phyloP scores from a whole-genome alignment of 1,140 invertebrate species.

The Vanessa atalanta region DNA sequence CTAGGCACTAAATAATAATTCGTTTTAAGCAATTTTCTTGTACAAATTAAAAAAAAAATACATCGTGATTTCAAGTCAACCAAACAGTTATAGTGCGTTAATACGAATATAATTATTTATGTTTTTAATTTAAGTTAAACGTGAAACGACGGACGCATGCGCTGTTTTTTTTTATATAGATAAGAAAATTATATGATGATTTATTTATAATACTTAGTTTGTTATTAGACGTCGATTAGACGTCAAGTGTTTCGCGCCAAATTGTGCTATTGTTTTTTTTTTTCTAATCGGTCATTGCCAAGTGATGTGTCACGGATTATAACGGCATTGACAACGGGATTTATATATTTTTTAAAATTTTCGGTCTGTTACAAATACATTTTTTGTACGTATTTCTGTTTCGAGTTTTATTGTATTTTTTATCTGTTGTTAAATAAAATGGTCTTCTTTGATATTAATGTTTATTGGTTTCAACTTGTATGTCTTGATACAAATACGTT shows the following conservation, averaged over 20 bases:
- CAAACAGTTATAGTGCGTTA: no score
- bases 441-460: not conserved
- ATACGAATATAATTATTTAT: no score
- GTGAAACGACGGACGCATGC: not conserved
- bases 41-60: no score
- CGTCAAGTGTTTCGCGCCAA: constrained; percentile 24
- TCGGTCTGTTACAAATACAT: not conserved
- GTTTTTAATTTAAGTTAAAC: not conserved
- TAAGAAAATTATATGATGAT: constrained; percentile 13
- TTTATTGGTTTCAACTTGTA: not conserved
- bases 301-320: constrained; percentile 14
- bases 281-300: constrained; percentile 17
- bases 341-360: not conserved
- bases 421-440: not conserved
- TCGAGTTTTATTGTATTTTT: not conserved
- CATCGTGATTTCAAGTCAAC: no score
- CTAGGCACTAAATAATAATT: no score
- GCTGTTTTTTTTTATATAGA: constrained; percentile 16
- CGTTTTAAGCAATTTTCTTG: no score
- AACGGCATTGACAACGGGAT: not conserved
- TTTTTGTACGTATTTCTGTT: not conserved
- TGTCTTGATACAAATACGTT: no score
- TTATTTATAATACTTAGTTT: constrained; percentile 29
- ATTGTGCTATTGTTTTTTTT: constrained; percentile 9
- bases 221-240: constrained; percentile 21